Evolutionary conservation across 1,140 invertebrate species (phyloP).

Genomic region (Maniola jurtina): DNA sequence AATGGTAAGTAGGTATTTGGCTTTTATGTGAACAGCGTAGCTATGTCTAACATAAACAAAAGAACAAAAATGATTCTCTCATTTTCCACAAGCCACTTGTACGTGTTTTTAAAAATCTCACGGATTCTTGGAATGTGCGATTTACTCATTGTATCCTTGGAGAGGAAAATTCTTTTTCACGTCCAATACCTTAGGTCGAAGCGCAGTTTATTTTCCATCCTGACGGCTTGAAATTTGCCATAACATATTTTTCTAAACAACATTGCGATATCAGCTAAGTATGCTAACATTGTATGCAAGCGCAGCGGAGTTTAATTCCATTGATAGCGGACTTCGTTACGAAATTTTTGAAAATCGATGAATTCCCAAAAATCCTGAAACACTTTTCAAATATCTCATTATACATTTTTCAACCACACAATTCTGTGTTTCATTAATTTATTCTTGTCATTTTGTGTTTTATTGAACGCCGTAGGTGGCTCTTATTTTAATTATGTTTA

Average conservation of each 20-base stretch:
- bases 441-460: too few relatives aligned
- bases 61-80: neutral
- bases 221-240: neutral
- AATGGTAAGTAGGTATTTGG: neutral
- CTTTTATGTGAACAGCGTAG: neutral
- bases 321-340: neutral
- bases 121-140: conserved; percentile 3
- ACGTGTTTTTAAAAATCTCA: conserved; percentile 6
- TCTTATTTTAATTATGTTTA: too few relatives aligned
- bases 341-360: neutral
- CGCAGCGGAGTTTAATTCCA: neutral
- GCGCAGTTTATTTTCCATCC: neutral
- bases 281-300: neutral
- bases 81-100: neutral
- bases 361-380: too few relatives aligned
- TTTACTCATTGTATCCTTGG: conserved; percentile 25
- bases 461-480: too few relatives aligned
- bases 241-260: conserved; percentile 7
- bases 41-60: neutral
- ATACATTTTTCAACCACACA: too few relatives aligned
- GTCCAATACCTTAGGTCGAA: neutral
- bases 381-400: too few relatives aligned
- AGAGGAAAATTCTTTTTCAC: conserved; percentile 33
- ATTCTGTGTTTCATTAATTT: too few relatives aligned
- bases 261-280: neutral